These are phyloP conservation scores for Atta cephalotes DNA, from an alignment of 1,140 invertebrate genomes.

Conservation along the genomic window DNA sequence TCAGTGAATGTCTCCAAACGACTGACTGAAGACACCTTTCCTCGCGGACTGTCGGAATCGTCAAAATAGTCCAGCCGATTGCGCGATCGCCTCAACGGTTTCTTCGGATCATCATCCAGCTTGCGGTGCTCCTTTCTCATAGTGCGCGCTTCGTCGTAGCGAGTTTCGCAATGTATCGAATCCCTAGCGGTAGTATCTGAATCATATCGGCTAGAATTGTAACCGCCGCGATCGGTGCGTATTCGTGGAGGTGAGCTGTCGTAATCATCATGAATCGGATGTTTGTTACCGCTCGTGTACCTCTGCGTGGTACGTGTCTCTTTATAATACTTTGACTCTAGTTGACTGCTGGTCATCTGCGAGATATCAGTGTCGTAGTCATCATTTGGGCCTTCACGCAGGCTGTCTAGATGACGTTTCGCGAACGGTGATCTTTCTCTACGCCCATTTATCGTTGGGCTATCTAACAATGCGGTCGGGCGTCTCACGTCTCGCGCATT, in stretches of 20 bases:
- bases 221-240: slow-evolving; percentile 76
- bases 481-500: slow-evolving; percentile 76
- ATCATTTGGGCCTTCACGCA: slow-evolving; percentile 81
- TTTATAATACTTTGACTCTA: slow-evolving; percentile 83
- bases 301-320: slow-evolving; percentile 81
- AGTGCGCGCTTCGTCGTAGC: slow-evolving; percentile 77
- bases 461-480: slow-evolving; percentile 41
- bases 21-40: slow-evolving; percentile 73
- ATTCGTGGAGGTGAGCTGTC: slow-evolving; percentile 82
- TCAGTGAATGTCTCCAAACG: slow-evolving; percentile 79
- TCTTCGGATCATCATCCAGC: slow-evolving; percentile 77
- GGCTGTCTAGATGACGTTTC: slow-evolving; percentile 77
- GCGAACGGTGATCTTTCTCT: slow-evolving; percentile 76
- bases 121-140: slow-evolving; percentile 77
- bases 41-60: slow-evolving; percentile 80
- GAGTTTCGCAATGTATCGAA: slow-evolving; percentile 78
- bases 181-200: slow-evolving; percentile 83
- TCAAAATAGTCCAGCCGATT: slow-evolving; percentile 82
- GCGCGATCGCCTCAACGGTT: slow-evolving; percentile 79
- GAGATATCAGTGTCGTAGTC: slow-evolving; percentile 85
- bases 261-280: slow-evolving; percentile 80
- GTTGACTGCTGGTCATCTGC: slow-evolving; percentile 82
- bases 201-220: slow-evolving; percentile 83
- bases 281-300: slow-evolving; percentile 77
- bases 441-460: slow-evolving; percentile 69